Conservation (phyloP, 2,888 invertebrate genomes). For the Coelinius sp. region DNA sequence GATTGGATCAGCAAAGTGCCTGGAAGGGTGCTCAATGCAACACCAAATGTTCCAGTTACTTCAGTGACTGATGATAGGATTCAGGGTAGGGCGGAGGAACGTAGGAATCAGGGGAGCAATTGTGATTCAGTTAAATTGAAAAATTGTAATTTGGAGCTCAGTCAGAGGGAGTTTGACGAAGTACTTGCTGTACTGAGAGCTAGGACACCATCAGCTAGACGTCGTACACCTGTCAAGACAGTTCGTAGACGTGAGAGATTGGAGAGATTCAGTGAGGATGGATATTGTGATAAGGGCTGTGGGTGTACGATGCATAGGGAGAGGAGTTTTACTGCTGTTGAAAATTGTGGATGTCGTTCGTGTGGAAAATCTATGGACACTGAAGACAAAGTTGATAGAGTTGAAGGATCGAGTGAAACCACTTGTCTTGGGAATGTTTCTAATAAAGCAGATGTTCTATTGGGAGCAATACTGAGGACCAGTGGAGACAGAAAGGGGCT, state of each 20-base stretch:
- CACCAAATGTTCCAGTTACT: constrained; percentile 53
- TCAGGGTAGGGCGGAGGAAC: constrained; percentile 21
- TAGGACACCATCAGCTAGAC: constrained; percentile 60
- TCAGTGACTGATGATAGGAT: neutral
- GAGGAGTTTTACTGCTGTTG: constrained; percentile 3
- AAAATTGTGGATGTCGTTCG: constrained; percentile 34
- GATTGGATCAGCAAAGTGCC: constrained; percentile 64
- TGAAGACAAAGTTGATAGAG: neutral
- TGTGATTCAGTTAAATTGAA: constrained; percentile 56
- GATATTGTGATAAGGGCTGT: constrained; percentile 20
- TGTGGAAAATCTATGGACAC: constrained; percentile 37
- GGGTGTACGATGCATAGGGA: constrained; percentile 41
- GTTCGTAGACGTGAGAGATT: constrained; percentile 52
- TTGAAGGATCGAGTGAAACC: constrained; percentile 19
- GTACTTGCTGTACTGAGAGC: constrained; percentile 68
- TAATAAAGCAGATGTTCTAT: constrained; percentile 73
- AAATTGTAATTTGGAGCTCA: constrained; percentile 69
- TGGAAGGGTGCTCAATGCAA: constrained; percentile 59
- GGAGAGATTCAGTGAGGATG: constrained; percentile 16
- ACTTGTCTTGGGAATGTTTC: constrained; percentile 52
- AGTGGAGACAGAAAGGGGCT: constrained; percentile 67
- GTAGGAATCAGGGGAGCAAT: constrained; percentile 44
- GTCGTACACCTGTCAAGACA: constrained; percentile 50
- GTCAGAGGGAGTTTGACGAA: constrained; percentile 69
- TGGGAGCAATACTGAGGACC: constrained; percentile 74